Evolutionary conservation across 2,797 vertebrate genomes (phyloP), one percentile per base, ranked within the genome.

Genomic region (Pygocentrus nattereri): DNA sequence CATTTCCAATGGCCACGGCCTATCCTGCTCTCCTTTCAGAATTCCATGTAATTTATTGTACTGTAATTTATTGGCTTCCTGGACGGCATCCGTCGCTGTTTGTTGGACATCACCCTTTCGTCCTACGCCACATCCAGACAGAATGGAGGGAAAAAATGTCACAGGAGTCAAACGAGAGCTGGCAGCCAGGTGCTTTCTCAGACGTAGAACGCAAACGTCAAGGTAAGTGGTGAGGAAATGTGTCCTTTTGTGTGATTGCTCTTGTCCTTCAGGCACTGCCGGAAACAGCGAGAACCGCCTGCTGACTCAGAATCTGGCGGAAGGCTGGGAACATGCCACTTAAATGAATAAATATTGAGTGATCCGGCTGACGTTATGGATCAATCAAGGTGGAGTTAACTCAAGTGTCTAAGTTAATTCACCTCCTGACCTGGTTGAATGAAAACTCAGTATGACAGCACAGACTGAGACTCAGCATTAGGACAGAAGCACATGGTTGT

Each of bases 371-470:
- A 78, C 69, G 52, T 49, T 30, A 78, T 31, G 64, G 68, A 85
- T 85, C 81, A 34, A 67, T 85, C 64, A 52, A 49, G 56, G 67
- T 58, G 18, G 30, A 30, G 62, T 81, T 72, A 70, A 64, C 52
- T 13, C 12, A 11, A 34, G 59, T 54, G 73, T 77, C 73, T 73
- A 61, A 64, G 64, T 82, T 76, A 23, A 74, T 82, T 72, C 74
- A 64, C 30, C 50, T 49, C 81, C 61, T 49, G 59, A 79, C 76
- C 76, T 50, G 56, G 8, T 13, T 23, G 21, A 77, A 77, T 73
- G 76, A 80, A 64, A 41, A 7, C 54, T 52, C 0, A 18, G 62
- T 38, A 19, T 27, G 44, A 21, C 16, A 21, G 23, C 68, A 31
- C 27, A 0, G 68, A 21, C 31, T 34, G 34, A 44, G 41, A 10